Conservation (phyloP, 2,113 vertebrate species). For the Xenopus laevis region DNA sequence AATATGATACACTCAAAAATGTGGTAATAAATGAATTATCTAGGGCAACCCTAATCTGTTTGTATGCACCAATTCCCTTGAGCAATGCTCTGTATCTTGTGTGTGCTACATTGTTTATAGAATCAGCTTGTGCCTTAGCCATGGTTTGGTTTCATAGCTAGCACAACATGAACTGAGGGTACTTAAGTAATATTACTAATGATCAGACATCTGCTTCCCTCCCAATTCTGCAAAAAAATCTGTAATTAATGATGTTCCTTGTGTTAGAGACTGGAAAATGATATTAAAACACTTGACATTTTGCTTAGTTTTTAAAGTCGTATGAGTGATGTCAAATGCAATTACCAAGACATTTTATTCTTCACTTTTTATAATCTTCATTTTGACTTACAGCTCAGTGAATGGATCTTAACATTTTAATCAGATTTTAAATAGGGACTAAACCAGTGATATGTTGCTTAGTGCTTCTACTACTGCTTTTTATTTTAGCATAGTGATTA, state of each 20-base stretch:
- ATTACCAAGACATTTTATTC: constrained; percentile 49
- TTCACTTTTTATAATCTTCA: constrained; percentile 47
- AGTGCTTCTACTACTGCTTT: neutral
- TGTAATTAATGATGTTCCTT: neutral
- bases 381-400: constrained; percentile 51
- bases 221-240: neutral
- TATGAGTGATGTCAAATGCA: constrained; percentile 25
- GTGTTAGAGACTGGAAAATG: neutral
- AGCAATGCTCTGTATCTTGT: too few species aligned
- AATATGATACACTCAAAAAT: too few species aligned
- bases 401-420: constrained; percentile 54
- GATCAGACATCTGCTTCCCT: too few species aligned
- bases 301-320: neutral
- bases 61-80: too few species aligned
- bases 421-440: constrained; percentile 51
- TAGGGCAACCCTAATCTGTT: too few species aligned
- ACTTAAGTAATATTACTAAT: too few species aligned
- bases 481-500: neutral
- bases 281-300: neutral
- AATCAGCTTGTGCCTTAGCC: too few species aligned
- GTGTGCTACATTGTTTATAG: too few species aligned
- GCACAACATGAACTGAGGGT: too few species aligned
- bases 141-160: too few species aligned
- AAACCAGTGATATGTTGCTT: neutral
- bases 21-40: too few species aligned